phyloP scores from a whole-genome alignment of 2,113 vertebrate genomes.

The Silurus meridionalis region DNA sequence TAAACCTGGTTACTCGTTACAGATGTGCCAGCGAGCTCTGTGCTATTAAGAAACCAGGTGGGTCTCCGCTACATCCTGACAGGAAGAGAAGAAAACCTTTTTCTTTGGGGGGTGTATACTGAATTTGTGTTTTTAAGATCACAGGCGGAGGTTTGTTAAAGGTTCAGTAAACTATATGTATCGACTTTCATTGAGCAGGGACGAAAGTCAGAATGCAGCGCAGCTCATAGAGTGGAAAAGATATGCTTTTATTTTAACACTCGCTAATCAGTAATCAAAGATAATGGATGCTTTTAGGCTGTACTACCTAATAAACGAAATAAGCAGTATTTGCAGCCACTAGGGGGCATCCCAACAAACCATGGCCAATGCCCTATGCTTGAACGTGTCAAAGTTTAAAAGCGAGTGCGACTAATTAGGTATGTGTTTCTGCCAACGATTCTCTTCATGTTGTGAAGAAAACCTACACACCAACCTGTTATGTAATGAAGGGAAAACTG shows the following conservation, averaged over 20 bases:
- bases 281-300: background rate
- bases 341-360: background rate
- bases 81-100: background rate
- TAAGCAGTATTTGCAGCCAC: background rate
- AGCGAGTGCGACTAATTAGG: background rate
- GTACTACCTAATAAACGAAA: background rate
- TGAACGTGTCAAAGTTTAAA: background rate
- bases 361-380: too few species aligned
- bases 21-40: conserved; percentile 19
- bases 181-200: background rate
- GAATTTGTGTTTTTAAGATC: background rate
- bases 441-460: too few species aligned
- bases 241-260: background rate
- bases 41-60: conserved; percentile 37
- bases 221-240: background rate
- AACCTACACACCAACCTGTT: too few species aligned
- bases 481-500: too few species aligned
- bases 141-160: conserved; percentile 8
- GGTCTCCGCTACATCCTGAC: conserved; percentile 11
- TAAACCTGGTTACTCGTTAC: background rate
- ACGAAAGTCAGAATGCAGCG: background rate
- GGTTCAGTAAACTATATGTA: background rate
- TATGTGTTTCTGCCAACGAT: background rate
- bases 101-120: background rate
- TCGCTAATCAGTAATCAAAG: background rate